Base-by-base conservation (phyloP, 2,888 invertebrate species). In the Mylabris sibirica region DNA sequence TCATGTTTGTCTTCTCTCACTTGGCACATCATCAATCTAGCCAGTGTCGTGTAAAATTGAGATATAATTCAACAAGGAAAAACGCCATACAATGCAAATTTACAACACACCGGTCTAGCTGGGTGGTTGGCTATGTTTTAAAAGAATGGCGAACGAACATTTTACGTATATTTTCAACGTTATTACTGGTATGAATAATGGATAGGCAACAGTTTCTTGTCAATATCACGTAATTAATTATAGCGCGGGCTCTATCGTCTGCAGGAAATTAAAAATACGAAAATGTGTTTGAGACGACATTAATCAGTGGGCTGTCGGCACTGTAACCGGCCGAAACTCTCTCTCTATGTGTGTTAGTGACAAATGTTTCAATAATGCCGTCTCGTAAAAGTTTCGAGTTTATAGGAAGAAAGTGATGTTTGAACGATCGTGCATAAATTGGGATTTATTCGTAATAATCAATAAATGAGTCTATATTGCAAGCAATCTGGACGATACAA, bases 151-250 rank as follows among this genome's bases (percentile, higher is more conserved):
- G 17, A 44, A 44, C 6, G 14, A 44, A 4, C 4, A 44, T 5
- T 1, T n/a, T 17, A 0, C 38, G 38, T 38, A n/a, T 14, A 22
- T 49, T 49, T 49, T 11, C 20, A 49, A 49, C 49, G 20, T 49
- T 49, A 20, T 20, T 17, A n/a, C 17, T n/a, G n/a, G n/a, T 49
- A 49, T 49, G 49, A 49, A 49, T 49, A 49, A 49, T 49, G 49
- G 20, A 49, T 20, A 22, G 49, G 49, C 49, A 49, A 49, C 49
- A 22, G 20, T 49, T 49, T 20, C 49, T 49, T 49, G 49, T 49
- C 49, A 49, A 49, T 49, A 49, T 49, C 20, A 49, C 49, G 49
- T 49, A 49, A 49, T 49, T 49, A 49, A 49, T 49, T 49, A 49
- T 49, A 49, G 12, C 20, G n/a, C 49, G 20, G 9, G 20, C 9